These are phyloP conservation scores for Sinotaia quadrata DNA, from an alignment of 2,888 invertebrate species.

Conservation along the genomic window DNA sequence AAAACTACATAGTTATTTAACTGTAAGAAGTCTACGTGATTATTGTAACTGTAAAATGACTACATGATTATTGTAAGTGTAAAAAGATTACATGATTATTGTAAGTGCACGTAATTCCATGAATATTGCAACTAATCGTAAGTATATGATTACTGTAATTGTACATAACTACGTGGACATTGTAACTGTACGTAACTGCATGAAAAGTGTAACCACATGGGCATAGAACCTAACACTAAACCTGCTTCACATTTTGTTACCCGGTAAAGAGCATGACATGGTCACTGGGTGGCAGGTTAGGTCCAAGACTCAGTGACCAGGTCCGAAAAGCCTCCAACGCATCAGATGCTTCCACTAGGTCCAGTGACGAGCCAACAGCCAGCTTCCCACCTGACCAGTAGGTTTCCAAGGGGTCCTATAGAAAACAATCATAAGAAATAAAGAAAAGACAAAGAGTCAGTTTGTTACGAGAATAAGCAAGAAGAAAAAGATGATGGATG, in stretches of 20 bases:
- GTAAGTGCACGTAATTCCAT: too few species aligned
- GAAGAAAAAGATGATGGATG: neutral
- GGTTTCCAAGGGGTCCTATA: constrained; percentile 31
- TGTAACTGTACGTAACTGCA: too few species aligned
- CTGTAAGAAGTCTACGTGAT: too few species aligned
- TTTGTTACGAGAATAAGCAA: too few species aligned
- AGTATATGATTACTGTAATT: too few species aligned
- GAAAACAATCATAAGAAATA: neutral
- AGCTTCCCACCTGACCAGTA: constrained; percentile 24
- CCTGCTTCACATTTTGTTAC: constrained; percentile 17
- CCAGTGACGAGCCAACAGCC: constrained; percentile 16
- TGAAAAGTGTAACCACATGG: neutral
- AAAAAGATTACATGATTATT: too few species aligned
- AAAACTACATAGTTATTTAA: too few species aligned
- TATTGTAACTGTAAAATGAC: too few species aligned
- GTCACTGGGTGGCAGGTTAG: constrained; percentile 38
- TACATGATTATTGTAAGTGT: too few species aligned
- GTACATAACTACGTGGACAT: too few species aligned
- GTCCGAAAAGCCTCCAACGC: constrained; percentile 40
- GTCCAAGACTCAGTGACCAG: constrained; percentile 35
- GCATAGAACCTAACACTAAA: neutral
- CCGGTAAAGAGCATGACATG: constrained; percentile 47
- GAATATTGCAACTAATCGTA: too few species aligned
- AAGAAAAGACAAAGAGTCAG: neutral
- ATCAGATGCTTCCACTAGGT: constrained; percentile 39